A percentile compares a stretch with the other conserved stretches of the same genome.
Evolutionary conservation across 2,113 vertebrate species (phyloP).

Genomic region (Ailuropoda melanoleuca): DNA sequence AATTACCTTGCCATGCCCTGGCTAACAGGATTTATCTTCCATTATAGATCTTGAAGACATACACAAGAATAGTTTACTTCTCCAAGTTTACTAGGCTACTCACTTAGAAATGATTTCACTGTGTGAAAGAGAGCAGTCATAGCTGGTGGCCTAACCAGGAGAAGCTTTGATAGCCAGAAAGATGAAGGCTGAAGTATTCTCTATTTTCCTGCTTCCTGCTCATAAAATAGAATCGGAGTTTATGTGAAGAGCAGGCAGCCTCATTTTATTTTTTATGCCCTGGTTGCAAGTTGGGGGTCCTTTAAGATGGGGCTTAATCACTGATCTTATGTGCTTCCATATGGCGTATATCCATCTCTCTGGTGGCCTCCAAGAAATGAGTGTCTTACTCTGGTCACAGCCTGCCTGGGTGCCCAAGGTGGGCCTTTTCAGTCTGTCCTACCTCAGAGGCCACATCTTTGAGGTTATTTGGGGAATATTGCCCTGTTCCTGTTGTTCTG

Average conservation of each 20-base stretch:
- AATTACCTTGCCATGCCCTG: conserved; percentile 42
- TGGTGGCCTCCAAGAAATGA: neutral
- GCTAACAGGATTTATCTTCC: conserved; percentile 55
- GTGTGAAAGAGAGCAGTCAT: neutral
- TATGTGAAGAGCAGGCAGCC: neutral
- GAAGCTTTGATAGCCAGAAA: conserved; percentile 1
- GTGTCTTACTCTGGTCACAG: neutral
- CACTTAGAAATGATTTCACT: conserved; percentile 1
- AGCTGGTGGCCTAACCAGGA: neutral
- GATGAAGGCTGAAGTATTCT: neutral
- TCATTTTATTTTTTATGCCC: conserved; percentile 33
- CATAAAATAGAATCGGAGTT: neutral
- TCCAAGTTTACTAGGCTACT: conserved; percentile 29
- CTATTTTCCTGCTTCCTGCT: neutral
- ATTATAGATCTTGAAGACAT: conserved; percentile 50
- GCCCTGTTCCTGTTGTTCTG: neutral
- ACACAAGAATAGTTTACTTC: neutral
- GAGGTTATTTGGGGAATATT: neutral
- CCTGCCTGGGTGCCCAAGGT: neutral
- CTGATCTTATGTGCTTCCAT: neutral
- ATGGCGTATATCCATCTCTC: neutral
- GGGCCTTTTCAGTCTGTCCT: neutral
- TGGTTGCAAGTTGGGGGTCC: neutral
- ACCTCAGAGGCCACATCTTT: neutral
- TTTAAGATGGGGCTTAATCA: neutral